These are phyloP conservation scores for Callopanchax toddi DNA, from an alignment of 2,113 vertebrate species.

Conservation along the genomic window DNA sequence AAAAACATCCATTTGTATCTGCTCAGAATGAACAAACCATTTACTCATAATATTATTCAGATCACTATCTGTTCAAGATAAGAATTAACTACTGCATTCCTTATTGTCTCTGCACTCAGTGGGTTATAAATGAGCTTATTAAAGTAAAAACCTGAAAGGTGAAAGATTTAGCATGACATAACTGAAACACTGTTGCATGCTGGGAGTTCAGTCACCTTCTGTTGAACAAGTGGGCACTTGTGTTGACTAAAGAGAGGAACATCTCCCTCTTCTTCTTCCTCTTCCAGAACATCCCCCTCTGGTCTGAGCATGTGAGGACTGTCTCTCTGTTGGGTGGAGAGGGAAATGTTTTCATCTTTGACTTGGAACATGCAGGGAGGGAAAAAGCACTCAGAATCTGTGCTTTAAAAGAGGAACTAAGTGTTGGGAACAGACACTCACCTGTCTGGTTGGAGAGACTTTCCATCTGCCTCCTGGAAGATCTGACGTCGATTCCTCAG, in stretches of 20 bases:
- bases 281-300: conserved; percentile 15
- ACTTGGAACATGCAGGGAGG: background rate
- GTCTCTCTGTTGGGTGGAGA: conserved; percentile 41
- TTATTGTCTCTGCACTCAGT: too few species aligned
- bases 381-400: too few species aligned
- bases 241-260: conserved; percentile 63
- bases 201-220: conserved; percentile 45
- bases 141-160: background rate
- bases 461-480: conserved; percentile 68
- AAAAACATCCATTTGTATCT: too few species aligned
- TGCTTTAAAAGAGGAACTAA: conserved; percentile 35
- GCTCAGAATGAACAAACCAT: too few species aligned
- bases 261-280: conserved; percentile 19
- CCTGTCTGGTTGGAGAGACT: conserved; percentile 63
- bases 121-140: background rate
- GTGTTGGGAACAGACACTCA: conserved; percentile 36
- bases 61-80: too few species aligned
- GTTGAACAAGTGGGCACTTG: conserved; percentile 73
- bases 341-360: conserved; percentile 8
- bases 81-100: too few species aligned
- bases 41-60: too few species aligned
- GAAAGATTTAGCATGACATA: background rate
- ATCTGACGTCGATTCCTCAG: conserved; percentile 40
- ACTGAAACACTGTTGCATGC: conserved; percentile 14
- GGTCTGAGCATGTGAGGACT: conserved; percentile 3